Base-by-base conservation (phyloP, 2,797 vertebrate species). In the Psittacula echo region DNA sequence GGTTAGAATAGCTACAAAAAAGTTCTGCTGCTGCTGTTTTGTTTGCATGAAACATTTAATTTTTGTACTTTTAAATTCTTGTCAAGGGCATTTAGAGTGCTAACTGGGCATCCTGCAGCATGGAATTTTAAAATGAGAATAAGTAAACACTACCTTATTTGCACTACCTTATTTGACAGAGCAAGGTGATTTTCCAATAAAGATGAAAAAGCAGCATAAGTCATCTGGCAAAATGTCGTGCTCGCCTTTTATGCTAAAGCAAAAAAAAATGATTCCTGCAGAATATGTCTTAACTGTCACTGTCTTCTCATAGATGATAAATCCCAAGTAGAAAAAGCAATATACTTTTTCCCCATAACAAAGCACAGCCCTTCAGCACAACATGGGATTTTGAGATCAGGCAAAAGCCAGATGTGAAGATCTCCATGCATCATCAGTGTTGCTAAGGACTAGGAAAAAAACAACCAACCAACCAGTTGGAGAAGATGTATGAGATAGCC, bases 11-110 rank as follows among this genome's bases (percentile, higher is more conserved):
- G 29, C 30, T 84, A 11, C 62, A 22, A 64, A 66, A 67, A 76
- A 71, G 29, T 60, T 91, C 16, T 64, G 10, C 24, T 68, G 13
- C 5, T 81, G 23, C 4, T 75, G 9, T 15, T 56, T 89, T 87
- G 20, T 91, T 87, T 82, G 37, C 23, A 37, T 42, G 2, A 64
- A 64, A 7, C 2, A 3, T 83, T 65, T 61, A 32, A n/a, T 65
- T 44, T 60, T 53, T 82, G 22, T 80, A 24, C 30, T 85, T 91
- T 90, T 92, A 79, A 95, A 66, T 79, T 83, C 24, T 84, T 84
- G n/a, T 64, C 68, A 87, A 44, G 58, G 80, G 9, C 45, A 37
- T 81, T 78, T 71, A 65, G 27, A 91, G 19, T 5, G 9, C 42
- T 82, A 74, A 48, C 30, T 87, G 42, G 47, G 44, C 22, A 61